These are phyloP conservation scores for Onychomys arenicola DNA, from an alignment of 2,797 vertebrate species.

Conservation along the genomic window DNA sequence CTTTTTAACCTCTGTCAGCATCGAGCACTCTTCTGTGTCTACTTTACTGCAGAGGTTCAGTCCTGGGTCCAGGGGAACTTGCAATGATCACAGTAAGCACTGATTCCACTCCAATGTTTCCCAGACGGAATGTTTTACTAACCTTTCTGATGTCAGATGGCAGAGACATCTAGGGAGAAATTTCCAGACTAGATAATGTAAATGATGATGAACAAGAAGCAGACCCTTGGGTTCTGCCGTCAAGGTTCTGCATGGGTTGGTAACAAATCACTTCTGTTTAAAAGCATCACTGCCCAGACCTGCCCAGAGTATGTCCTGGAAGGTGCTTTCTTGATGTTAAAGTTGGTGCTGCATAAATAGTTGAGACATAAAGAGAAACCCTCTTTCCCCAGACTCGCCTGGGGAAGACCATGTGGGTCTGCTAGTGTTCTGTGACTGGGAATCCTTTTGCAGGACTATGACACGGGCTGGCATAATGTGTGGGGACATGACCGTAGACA, in stretches of 20 bases:
- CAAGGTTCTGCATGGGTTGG: neutral
- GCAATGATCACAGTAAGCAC: neutral
- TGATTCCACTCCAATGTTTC: neutral
- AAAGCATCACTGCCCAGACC: neutral
- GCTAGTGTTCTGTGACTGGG: neutral
- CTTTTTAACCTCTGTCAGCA: neutral
- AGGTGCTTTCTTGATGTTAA: neutral
- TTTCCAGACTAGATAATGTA: conserved; percentile 16
- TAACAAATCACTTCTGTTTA: neutral
- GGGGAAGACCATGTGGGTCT: neutral
- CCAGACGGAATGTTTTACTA: neutral
- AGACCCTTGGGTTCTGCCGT: neutral
- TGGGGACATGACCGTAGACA: neutral
- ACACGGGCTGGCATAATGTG: neutral
- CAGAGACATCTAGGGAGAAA: neutral
- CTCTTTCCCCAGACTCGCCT: neutral
- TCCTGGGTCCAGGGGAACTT: neutral
- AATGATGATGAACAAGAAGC: conserved; percentile 13
- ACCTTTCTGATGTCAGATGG: neutral
- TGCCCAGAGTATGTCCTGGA: neutral
- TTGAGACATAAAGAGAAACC: neutral
- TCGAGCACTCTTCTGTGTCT: accelerated
- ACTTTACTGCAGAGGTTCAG: neutral
- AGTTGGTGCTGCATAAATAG: neutral
- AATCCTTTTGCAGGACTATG: neutral